Evolutionary conservation across 2,888 invertebrate species (phyloP).

Genomic region (Eupithecia exiguata): DNA sequence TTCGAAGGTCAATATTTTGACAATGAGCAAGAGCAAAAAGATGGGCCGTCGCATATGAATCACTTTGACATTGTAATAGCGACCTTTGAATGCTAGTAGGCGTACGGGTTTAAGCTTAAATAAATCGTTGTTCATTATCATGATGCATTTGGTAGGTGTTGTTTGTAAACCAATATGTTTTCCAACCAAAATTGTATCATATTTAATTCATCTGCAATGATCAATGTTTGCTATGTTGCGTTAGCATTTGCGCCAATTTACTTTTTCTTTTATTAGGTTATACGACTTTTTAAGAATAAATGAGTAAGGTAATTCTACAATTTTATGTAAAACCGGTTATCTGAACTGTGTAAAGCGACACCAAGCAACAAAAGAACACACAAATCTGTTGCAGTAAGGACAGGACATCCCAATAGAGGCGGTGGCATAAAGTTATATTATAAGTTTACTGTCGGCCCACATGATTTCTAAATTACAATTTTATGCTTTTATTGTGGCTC

Average conservation of each 20-base stretch:
- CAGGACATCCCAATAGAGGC: conserved; percentile 82
- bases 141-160: conserved; percentile 2
- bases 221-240: not conserved
- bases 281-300: not conserved
- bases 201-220: not conserved
- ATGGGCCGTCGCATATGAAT: conserved; percentile 50
- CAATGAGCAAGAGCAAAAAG: conserved; percentile 36
- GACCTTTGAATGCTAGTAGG: conserved; percentile 55
- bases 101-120: conserved; percentile 57
- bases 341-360: conserved; percentile 17
- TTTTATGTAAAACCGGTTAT: not conserved
- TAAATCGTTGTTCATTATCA: conserved; percentile 39
- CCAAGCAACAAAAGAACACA: conserved; percentile 49
- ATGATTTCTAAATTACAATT: conserved; percentile 68
- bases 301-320: not conserved
- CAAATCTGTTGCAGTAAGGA: conserved; percentile 52
- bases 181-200: not conserved
- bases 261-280: not conserved
- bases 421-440: conserved; percentile 82
- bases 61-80: conserved; percentile 59
- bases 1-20: conserved; percentile 39
- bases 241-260: not conserved
- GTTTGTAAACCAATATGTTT: not conserved
- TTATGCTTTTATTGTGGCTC: conserved; percentile 72
- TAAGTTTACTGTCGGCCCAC: conserved; percentile 81